Base-by-base conservation (phyloP, 2,888 invertebrate species). In the Allygus modestus region DNA sequence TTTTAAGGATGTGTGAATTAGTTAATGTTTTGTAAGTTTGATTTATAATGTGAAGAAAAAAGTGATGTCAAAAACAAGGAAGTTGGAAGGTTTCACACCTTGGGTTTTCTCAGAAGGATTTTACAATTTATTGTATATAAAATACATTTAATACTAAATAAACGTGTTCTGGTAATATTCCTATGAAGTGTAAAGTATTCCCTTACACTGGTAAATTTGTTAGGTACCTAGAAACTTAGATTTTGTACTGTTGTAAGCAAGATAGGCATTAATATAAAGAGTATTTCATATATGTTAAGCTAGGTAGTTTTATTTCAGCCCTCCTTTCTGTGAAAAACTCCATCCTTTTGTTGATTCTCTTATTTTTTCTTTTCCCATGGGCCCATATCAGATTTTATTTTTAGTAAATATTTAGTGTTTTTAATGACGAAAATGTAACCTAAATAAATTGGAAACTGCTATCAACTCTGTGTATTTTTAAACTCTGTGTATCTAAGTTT, bases 221-320 rank as follows among this genome's bases (percentile, higher is more conserved):
- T 65, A 28, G 28, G 31, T 65, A 58, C 26, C 23, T 23, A 28
- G 11, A 65, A 17, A 28, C 65, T 65, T 65, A 65, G 65, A 65
- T 65, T 65, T 65, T 65, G 65, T 65, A 65, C 65, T 31, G 20
- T 28, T 65, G 65, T 65, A 20, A 65, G 31, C 65, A 65, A 65
- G 15, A 65, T 65, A 65, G 65, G 5, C 65, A 65, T 65, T 65
- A 28, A 65, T n/a, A 65, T 65, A 65, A 28, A 65, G 28, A 28
- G 28, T 26, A 28, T 65, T 65, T 17, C 65, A 65, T 65, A 15
- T 65, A 31, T 65, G 65, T 65, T 65, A 28, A 28, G 65, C 65
- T 65, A 65, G 65, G 31, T 31, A 65, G 65, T 65, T 65, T 65
- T 65, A 65, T 65, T 65, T 65, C 65, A 65, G 28, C 12, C 65